Conservation (phyloP, 2,113 vertebrate genomes). For the Hippopotamus amphibius region DNA sequence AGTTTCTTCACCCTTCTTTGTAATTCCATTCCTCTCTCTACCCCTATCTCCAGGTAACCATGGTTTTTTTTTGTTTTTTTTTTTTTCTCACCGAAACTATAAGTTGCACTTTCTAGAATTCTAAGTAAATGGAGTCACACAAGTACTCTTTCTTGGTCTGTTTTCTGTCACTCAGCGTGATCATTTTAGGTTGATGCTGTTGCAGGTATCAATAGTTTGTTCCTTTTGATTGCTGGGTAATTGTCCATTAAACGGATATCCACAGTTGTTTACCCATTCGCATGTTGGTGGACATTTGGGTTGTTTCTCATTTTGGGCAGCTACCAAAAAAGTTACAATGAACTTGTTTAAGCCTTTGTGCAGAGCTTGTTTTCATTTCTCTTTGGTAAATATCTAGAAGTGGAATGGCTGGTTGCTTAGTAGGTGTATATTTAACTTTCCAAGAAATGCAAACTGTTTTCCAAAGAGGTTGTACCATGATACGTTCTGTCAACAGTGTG, state of each 20-base stretch:
- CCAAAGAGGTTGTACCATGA: background rate
- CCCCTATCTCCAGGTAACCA: background rate
- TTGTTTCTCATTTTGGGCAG: background rate
- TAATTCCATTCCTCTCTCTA: background rate
- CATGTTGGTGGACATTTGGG: background rate
- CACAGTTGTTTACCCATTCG: background rate
- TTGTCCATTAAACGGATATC: background rate
- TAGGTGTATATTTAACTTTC: background rate
- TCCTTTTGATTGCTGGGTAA: background rate
- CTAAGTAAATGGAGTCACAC: background rate
- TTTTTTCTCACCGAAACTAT: background rate
- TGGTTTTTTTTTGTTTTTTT: background rate
- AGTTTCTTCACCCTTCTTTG: background rate
- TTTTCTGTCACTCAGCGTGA: background rate
- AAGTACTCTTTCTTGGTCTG: background rate
- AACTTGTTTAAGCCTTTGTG: background rate
- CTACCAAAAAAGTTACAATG: background rate
- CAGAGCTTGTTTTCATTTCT: background rate
- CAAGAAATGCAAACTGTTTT: constrained; percentile 11
- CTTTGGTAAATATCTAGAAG: background rate
- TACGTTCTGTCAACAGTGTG: background rate
- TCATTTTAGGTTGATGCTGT: background rate
- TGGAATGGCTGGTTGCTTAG: background rate
- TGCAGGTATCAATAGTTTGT: background rate
- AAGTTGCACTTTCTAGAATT: constrained; percentile 29